A percentile compares a stretch with the other conserved stretches of the same genome.
Conservation (phyloP, 1,140 invertebrate species). For the Gerris buenoi region DNA sequence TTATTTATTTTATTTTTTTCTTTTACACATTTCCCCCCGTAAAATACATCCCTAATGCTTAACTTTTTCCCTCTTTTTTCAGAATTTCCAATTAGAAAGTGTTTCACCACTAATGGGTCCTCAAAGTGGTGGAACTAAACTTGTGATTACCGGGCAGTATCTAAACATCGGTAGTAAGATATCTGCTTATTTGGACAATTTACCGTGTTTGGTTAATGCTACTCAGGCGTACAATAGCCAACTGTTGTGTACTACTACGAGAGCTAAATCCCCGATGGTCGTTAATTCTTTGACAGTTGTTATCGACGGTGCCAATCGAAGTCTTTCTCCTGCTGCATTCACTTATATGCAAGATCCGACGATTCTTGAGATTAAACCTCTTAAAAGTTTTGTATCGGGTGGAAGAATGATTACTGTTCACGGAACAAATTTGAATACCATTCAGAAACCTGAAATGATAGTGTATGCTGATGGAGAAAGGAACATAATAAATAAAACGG, state of each 20-base stretch:
- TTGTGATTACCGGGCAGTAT: slow-evolving; percentile 79
- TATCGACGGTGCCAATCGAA: slow-evolving; percentile 70
- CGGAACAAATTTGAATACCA: slow-evolving; percentile 78
- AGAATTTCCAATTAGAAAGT: slow-evolving; percentile 60
- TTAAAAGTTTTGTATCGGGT: slow-evolving; percentile 76
- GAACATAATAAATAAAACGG: slow-evolving; percentile 57
- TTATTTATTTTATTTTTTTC: too few relatives aligned
- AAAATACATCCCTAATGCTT: too few relatives aligned
- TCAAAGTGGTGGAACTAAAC: slow-evolving; percentile 79
- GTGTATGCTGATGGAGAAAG: slow-evolving; percentile 55
- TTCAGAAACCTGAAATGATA: slow-evolving; percentile 79
- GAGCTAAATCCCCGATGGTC: slow-evolving; percentile 21
- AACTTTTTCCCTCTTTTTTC: slow-evolving; percentile 13
- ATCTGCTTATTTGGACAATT: slow-evolving; percentile 71
- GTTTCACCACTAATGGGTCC: slow-evolving; percentile 78
- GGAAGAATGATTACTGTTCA: slow-evolving; percentile 85
- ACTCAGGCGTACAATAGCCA: slow-evolving; percentile 77
- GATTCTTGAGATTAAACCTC: slow-evolving; percentile 79
- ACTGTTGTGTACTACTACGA: slow-evolving; percentile 72
- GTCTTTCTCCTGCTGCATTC: slow-evolving; percentile 52
- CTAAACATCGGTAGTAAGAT: slow-evolving; percentile 86
- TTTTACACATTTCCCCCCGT: too few relatives aligned
- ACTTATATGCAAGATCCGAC: slow-evolving; percentile 86
- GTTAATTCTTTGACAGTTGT: slow-evolving; percentile 49
- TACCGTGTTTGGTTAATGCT: slow-evolving; percentile 73